A percentile compares a stretch with the other conserved stretches of the same genome.
phyloP scores from a whole-genome alignment of 1,140 invertebrate genomes.

The Trachymyrmex septentrionalis region DNA sequence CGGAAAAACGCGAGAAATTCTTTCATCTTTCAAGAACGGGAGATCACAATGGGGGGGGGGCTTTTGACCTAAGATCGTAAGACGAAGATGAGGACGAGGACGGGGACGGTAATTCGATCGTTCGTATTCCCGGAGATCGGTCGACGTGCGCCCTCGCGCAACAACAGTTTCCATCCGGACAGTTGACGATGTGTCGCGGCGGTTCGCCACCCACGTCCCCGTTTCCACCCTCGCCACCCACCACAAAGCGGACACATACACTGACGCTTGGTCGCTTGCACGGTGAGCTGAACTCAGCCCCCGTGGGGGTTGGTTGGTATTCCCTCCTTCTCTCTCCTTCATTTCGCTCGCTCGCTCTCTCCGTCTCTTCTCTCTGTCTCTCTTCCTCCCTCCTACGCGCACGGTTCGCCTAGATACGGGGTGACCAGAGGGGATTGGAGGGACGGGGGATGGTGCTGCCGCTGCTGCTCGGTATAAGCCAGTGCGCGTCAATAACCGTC shows the following conservation, averaged over 20 bases:
- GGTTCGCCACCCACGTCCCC: slow-evolving; percentile 68
- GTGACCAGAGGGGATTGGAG: slow-evolving; percentile 70
- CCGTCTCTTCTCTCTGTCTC: slow-evolving; percentile 65
- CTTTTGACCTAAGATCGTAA: slow-evolving; percentile 49
- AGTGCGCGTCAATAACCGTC: slow-evolving; percentile 87
- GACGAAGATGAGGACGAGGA: slow-evolving; percentile 35
- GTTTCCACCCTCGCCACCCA: slow-evolving; percentile 34
- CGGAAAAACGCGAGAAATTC: not conserved
- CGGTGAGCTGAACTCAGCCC: slow-evolving; percentile 78
- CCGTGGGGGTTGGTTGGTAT: slow-evolving; percentile 71
- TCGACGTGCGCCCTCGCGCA: slow-evolving; percentile 48
- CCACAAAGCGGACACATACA: slow-evolving; percentile 54
- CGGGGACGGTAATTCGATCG: slow-evolving; percentile 65
- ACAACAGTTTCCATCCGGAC: slow-evolving; percentile 70
- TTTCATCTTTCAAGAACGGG: not conserved
- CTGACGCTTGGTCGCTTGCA: slow-evolving; percentile 69
- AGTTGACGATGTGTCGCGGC: slow-evolving; percentile 81
- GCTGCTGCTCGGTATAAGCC: slow-evolving; percentile 82
- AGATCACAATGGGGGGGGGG: not conserved
- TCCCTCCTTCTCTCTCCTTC: slow-evolving; percentile 64
- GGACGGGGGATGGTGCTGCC: slow-evolving; percentile 62
- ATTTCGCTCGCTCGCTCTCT: slow-evolving; percentile 64
- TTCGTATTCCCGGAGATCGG: slow-evolving; percentile 65
- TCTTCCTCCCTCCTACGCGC: slow-evolving; percentile 64
- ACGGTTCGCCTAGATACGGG: slow-evolving; percentile 59